phyloP scores from a whole-genome alignment of 2,888 invertebrate genomes.

The Charanyca ferruginea region DNA sequence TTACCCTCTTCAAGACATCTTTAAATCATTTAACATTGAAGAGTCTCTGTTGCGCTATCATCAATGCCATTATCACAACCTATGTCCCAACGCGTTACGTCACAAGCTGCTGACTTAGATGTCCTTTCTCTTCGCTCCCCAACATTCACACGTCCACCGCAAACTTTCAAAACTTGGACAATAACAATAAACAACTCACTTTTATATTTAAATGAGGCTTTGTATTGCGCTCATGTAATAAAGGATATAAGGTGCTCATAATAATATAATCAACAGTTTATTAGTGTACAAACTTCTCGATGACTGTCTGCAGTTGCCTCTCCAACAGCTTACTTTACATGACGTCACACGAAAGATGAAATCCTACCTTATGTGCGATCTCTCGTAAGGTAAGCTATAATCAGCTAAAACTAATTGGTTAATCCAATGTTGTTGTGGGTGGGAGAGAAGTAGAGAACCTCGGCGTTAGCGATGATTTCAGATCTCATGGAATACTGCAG shows the following conservation, averaged over 20 bases:
- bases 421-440: neutral
- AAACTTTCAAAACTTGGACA: constrained; percentile 41
- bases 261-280: neutral
- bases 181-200: constrained; percentile 21
- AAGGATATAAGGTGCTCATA: neutral
- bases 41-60: constrained; percentile 17
- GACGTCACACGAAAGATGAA: no score
- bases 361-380: no score
- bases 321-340: neutral
- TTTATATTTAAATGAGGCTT: constrained; percentile 9
- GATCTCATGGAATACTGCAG: neutral
- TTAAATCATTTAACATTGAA: constrained; percentile 36
- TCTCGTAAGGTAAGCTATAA: no score
- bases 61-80: constrained; percentile 56
- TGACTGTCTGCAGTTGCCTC: neutral
- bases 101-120: constrained; percentile 26
- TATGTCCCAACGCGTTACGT: constrained; percentile 20
- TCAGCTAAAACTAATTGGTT: neutral
- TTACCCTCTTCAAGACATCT: constrained; percentile 11
- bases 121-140: constrained; percentile 50
- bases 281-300: neutral
- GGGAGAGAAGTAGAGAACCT: neutral
- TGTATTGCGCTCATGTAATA: neutral
- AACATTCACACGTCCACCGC: constrained; percentile 31
- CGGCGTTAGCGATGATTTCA: neutral